Percentiles rank a stretch among this genome's conserved stretches.
These are phyloP conservation scores for Gulo gulo DNA, from an alignment of 2,113 vertebrate species.

Conservation along the genomic window DNA sequence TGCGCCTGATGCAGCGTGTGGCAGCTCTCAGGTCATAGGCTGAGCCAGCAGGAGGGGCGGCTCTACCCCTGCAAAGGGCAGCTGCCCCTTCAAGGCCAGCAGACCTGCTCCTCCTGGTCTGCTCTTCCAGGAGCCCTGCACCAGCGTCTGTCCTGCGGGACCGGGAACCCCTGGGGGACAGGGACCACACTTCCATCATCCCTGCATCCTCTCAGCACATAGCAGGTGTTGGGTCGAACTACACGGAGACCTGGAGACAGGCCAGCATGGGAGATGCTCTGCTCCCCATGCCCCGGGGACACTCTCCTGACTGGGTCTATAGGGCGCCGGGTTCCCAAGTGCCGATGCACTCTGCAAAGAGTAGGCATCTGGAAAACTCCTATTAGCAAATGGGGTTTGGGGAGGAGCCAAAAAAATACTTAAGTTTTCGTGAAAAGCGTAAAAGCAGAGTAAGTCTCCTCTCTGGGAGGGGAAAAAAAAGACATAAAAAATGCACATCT, in stretches of 20 bases:
- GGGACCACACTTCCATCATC: neutral
- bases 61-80: too few species aligned
- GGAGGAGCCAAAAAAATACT: neutral
- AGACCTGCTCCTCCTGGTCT: neutral
- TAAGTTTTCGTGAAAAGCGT: rapidly evolving
- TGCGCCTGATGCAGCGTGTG: rapidly evolving
- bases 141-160: neutral
- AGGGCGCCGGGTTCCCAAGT: neutral
- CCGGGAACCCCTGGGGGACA: neutral
- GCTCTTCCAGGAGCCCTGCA: rapidly evolving
- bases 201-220: neutral
- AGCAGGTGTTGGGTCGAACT: neutral
- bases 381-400: rapidly evolving
- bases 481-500: rapidly evolving
- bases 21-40: neutral
- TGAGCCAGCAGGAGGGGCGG: neutral
- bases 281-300: neutral
- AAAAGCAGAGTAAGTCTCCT: neutral
- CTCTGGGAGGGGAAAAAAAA: neutral
- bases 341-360: neutral
- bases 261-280: neutral
- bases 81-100: neutral
- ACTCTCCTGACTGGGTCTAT: neutral
- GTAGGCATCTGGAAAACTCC: neutral
- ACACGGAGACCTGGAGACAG: neutral